Conservation (phyloP, 2,113 vertebrate genomes). For the Corynorhinus townsendii region DNA sequence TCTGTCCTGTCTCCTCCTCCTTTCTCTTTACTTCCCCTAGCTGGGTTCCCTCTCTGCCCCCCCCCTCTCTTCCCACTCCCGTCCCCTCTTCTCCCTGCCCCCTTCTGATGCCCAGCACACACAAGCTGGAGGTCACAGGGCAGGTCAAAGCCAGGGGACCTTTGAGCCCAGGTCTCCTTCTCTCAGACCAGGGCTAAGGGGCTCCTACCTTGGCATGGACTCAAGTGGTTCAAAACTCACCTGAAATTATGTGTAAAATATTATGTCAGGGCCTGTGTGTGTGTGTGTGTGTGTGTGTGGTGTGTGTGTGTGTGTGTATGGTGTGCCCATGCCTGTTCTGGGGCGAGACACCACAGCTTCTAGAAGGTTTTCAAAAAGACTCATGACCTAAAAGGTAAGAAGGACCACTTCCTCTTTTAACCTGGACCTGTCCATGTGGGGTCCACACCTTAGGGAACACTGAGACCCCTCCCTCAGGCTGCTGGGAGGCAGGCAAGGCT, state of each 20-base stretch:
- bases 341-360: neutral
- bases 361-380: neutral
- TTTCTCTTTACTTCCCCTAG: neutral
- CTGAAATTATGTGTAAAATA: neutral
- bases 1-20: neutral
- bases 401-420: neutral
- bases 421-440: neutral
- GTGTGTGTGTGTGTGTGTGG: neutral
- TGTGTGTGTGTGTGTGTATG: no score
- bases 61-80: neutral
- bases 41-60: neutral
- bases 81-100: neutral
- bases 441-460: neutral
- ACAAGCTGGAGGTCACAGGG: neutral
- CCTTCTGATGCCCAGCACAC: neutral
- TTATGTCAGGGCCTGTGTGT: neutral
- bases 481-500: neutral
- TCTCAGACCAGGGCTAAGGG: neutral
- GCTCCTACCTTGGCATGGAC: neutral
- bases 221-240: neutral
- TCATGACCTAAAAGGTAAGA: neutral
- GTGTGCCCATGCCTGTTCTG: neutral
- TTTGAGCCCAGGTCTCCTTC: neutral
- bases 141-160: neutral
- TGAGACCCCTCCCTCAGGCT: neutral